A percentile compares a stretch with the other conserved stretches of the same genome.
Evolutionary conservation across 2,113 vertebrate species (phyloP).

Genomic region (Aramus guarauna): DNA sequence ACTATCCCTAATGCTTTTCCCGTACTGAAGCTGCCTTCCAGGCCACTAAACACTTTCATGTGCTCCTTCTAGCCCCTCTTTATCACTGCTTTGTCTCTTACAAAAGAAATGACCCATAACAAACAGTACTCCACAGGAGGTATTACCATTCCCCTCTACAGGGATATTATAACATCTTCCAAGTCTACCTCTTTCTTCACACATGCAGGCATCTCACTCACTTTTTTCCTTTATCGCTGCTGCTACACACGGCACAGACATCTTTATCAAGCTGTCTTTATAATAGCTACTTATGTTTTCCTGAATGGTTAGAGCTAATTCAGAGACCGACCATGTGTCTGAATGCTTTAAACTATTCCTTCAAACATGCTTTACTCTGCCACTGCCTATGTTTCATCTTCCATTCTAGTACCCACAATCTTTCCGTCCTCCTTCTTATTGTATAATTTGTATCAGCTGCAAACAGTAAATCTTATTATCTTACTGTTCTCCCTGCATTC

Average conservation of each 20-base stretch:
- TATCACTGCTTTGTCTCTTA: background rate
- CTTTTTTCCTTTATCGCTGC: background rate
- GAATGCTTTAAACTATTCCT: conserved; percentile 22
- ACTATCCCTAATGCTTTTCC: background rate
- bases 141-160: background rate
- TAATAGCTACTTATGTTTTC: conserved; percentile 43
- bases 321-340: conserved; percentile 10
- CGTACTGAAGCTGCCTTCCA: background rate
- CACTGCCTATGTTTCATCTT: conserved; percentile 1
- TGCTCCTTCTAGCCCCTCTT: background rate
- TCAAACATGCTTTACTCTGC: conserved; percentile 9
- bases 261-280: conserved; percentile 35
- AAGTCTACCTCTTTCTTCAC: background rate
- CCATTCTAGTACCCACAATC: background rate
- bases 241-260: background rate
- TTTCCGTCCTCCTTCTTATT: background rate
- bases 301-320: conserved; percentile 44
- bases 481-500: background rate
- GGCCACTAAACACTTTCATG: conserved; percentile 4
- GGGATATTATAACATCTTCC: background rate
- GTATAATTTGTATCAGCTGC: background rate
- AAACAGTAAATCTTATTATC: background rate
- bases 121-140: background rate
- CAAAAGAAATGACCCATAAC: background rate
- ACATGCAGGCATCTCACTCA: background rate